Conservation (phyloP, 2,888 invertebrate species). For the Leistus spinibarbis region DNA sequence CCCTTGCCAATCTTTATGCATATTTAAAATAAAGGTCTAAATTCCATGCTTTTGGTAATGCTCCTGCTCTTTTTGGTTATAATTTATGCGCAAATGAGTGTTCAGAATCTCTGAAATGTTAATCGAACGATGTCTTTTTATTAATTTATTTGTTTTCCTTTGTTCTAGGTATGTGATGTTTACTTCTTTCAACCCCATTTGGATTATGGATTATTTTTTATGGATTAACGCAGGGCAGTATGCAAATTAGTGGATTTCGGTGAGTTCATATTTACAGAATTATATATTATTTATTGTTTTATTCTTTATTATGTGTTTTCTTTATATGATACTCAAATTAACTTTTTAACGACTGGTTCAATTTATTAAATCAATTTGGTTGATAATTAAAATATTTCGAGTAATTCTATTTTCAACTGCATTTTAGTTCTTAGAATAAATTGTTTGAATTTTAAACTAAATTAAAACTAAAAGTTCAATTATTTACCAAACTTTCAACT, state of each 20-base stretch:
- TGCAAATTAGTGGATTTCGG: slow-evolving; percentile 11
- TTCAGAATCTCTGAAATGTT: neutral
- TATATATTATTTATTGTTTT: too few species aligned
- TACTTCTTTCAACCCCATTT: neutral
- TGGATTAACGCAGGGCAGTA: slow-evolving; percentile 6
- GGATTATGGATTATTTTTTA: slow-evolving; percentile 32
- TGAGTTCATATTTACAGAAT: slow-evolving; percentile 13
- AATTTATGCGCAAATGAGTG: slow-evolving; percentile 6
- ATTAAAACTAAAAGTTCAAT: too few species aligned
- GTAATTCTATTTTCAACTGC: too few species aligned
- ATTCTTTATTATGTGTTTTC: too few species aligned
- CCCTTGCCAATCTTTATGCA: slow-evolving; percentile 31
- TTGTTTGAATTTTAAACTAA: too few species aligned
- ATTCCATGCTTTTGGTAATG: neutral
- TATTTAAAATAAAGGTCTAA: slow-evolving; percentile 28
- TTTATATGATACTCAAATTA: too few species aligned
- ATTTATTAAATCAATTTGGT: too few species aligned
- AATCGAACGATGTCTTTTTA: slow-evolving; percentile 18
- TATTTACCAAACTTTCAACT: too few species aligned
- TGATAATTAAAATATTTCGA: too few species aligned
- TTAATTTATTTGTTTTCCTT: slow-evolving; percentile 11
- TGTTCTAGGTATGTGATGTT: slow-evolving; percentile 36
- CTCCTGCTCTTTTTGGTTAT: neutral
- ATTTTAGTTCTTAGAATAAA: too few species aligned
- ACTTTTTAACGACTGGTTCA: too few species aligned